Conservation (phyloP, 1,140 invertebrate species). For the Macrotrachela quadricornifera region DNA sequence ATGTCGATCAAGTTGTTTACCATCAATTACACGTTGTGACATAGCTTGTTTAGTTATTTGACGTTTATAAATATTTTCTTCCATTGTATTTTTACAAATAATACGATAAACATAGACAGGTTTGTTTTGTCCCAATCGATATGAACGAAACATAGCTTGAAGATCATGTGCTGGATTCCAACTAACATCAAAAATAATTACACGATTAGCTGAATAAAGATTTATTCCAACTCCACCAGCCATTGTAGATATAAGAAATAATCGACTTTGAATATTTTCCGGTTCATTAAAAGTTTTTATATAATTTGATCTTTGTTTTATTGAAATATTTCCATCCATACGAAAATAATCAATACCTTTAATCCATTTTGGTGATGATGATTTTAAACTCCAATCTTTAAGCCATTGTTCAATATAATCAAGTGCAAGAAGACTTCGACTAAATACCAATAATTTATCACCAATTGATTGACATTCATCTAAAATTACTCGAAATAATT, state of each 20-base stretch:
- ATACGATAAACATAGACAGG: conserved; percentile 88
- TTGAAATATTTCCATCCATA: conserved; percentile 62
- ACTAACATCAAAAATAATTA: conserved; percentile 86
- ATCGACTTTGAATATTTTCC: conserved; percentile 26
- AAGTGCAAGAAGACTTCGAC: conserved; percentile 62
- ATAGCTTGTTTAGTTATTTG: conserved; percentile 79
- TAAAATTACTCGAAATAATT: conserved; percentile 59
- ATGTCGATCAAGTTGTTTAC: conserved; percentile 84
- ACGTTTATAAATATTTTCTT: conserved; percentile 90
- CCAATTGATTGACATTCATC: conserved; percentile 62
- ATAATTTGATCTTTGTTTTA: conserved; percentile 50
- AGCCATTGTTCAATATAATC: conserved; percentile 74
- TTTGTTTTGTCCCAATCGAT: conserved; percentile 61
- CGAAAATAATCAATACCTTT: conserved; percentile 65
- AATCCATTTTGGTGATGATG: conserved; percentile 46
- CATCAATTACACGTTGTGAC: conserved; percentile 78
- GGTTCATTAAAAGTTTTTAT: conserved; percentile 60
- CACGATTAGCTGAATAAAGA: conserved; percentile 76
- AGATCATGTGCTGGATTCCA: conserved; percentile 95
- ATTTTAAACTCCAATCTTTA: conserved; percentile 38
- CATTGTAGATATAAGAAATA: conserved; percentile 82
- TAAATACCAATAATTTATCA: conserved; percentile 80
- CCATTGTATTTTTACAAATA: conserved; percentile 73
- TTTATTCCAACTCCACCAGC: conserved; percentile 75
- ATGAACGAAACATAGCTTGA: conserved; percentile 91